Percentiles rank a stretch among this genome's conserved stretches.
Conservation (phyloP, 2,113 vertebrate species). For the Myiopsitta monachus region DNA sequence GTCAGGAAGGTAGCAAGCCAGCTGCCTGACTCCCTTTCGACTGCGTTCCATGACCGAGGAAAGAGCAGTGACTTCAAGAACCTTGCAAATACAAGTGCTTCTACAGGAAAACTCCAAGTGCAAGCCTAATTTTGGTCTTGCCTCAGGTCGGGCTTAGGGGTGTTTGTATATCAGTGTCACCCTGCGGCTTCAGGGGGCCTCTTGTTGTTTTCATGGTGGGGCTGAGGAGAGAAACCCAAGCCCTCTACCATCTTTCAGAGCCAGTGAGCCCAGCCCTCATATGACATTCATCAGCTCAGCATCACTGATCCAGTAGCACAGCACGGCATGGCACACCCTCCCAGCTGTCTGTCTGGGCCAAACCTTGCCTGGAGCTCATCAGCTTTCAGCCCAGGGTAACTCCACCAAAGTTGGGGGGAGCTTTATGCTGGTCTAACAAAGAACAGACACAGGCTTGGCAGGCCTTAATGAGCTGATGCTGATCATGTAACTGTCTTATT, state of each 20-base stretch:
- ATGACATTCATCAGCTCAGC: neutral
- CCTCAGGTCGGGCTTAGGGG: neutral
- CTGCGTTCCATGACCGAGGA: neutral
- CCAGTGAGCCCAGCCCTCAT: accelerated
- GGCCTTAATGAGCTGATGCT: conserved; percentile 67
- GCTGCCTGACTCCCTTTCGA: conserved; percentile 45
- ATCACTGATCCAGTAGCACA: neutral
- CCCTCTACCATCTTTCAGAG: neutral
- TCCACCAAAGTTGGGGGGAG: conserved; percentile 28
- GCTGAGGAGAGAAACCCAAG: neutral
- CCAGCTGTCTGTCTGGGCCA: neutral
- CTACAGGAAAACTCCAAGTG: neutral
- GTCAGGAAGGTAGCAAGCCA: conserved; percentile 69
- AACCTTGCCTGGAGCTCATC: neutral
- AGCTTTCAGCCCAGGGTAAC: conserved; percentile 26
- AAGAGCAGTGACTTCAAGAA: conserved; percentile 11
- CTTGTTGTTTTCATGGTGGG: neutral
- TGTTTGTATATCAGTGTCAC: neutral
- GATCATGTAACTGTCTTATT: conserved; percentile 69
- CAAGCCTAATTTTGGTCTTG: neutral
- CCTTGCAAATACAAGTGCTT: neutral
- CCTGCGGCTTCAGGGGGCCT: neutral
- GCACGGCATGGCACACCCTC: accelerated
- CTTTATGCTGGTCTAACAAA: conserved; percentile 47
- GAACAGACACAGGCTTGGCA: conserved; percentile 31